Base-by-base conservation (phyloP, 2,888 invertebrate species). In the Calliphora vomitoria region DNA sequence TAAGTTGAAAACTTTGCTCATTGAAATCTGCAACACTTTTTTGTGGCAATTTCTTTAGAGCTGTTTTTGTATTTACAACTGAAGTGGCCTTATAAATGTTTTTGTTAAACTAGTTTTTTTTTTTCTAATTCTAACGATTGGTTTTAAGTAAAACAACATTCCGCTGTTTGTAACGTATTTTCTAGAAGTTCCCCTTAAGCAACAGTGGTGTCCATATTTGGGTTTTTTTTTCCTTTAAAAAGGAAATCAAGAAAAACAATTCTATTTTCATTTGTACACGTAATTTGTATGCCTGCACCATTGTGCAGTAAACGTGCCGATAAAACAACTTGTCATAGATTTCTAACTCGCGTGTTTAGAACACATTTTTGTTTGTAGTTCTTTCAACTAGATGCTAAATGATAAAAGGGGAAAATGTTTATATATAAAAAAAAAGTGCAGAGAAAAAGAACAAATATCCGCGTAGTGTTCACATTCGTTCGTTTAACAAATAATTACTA, bases 71-170 rank as follows among this genome's bases (percentile, higher is more conserved):
- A 1, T 55, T 35, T 4, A 25, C 25, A 25, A 25, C 25, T 8
- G 25, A 55, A 74, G 50, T 55, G 58, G 50, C 60, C 47, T 76
- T 64, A 64, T 71, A 81, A 81, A 85, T 71, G 68, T 72, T 85
- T 64, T 85, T 64, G 50, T 15, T 76, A 81, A 81, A 71, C 75
- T 80, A n/a, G n/a, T 62, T 50, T 20, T 4, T 25, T 1, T 25
- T 55, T 20, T 38, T 55, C 31, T 11, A 18, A 50, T 75, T 62
- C 8, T 50, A 76, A 47, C 20, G 18, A 38, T 76, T 72, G 31
- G 1, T 74, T 38, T 38, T 8, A 8, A n/a, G n/a, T n/a, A n/a
- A 6, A 41, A 41, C 8, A 11, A 41, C 8, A 41, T 2, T 41
- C 13, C 13, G 35, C 6, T 35, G 35, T 35, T 35, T 35, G 35